These are phyloP conservation scores for Oenanthe melanoleuca DNA, from an alignment of 2,113 vertebrate genomes.

Conservation along the genomic window DNA sequence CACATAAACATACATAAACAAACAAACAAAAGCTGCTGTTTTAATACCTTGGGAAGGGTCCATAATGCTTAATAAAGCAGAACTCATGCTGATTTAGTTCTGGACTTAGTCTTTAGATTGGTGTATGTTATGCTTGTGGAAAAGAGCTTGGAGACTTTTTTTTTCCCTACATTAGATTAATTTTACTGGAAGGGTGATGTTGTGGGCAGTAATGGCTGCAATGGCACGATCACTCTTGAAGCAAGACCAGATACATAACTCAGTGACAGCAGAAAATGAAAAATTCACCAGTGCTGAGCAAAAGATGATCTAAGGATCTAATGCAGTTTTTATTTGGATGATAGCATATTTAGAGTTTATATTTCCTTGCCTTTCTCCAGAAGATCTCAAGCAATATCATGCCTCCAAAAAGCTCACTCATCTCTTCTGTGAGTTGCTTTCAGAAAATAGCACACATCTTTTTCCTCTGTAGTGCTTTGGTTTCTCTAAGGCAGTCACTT, in stretches of 20 bases:
- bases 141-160: neutral
- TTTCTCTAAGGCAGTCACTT: neutral
- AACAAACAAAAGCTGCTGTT: neutral
- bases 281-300: neutral
- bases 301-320: neutral
- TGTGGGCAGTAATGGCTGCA: neutral
- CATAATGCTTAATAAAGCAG: neutral
- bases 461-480: neutral
- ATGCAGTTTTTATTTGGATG: neutral
- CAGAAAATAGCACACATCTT: neutral
- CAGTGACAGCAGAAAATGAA: neutral
- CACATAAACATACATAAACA: neutral
- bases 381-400: neutral
- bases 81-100: neutral
- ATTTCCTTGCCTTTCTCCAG: neutral
- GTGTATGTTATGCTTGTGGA: neutral
- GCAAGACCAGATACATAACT: neutral
- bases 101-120: neutral
- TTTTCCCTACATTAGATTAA: neutral
- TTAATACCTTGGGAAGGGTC: neutral
- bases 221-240: neutral
- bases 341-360: neutral
- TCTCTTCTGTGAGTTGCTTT: neutral
- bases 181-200: neutral
- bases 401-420: neutral